Evolutionary conservation across 2,888 invertebrate species (phyloP).

Genomic region (Harpalus rufipes): DNA sequence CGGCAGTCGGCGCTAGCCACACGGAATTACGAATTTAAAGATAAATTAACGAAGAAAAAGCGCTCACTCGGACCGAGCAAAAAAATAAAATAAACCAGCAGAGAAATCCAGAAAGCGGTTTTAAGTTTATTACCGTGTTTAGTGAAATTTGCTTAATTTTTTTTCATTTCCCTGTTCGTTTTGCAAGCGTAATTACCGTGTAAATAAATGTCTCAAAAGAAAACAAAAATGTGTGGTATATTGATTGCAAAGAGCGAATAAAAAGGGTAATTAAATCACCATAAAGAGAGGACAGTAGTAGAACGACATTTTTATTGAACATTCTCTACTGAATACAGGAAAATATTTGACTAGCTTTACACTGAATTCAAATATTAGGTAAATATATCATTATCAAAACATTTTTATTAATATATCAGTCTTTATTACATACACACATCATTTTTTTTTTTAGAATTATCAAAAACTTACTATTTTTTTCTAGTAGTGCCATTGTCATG

Average conservation of each 20-base stretch:
- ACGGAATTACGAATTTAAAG: slow-evolving; percentile 66
- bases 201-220: slow-evolving; percentile 29
- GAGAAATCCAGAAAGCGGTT: slow-evolving; percentile 57
- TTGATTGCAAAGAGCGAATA: background rate
- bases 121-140: slow-evolving; percentile 64
- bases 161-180: slow-evolving; percentile 32
- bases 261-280: background rate
- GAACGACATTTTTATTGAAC: too few relatives aligned
- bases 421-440: too few relatives aligned
- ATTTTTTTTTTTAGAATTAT: too few relatives aligned
- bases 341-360: too few relatives aligned
- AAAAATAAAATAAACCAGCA: slow-evolving; percentile 35
- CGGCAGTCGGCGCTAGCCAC: slow-evolving; percentile 43
- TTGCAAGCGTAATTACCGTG: slow-evolving; percentile 21
- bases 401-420: too few relatives aligned
- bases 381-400: too few relatives aligned
- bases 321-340: too few relatives aligned
- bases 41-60: slow-evolving; percentile 65
- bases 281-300: background rate
- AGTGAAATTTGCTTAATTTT: slow-evolving; percentile 47
- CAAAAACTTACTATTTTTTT: too few relatives aligned
- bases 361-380: too few relatives aligned
- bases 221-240: slow-evolving; percentile 12
- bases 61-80: slow-evolving; percentile 33
- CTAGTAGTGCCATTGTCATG: too few relatives aligned